Evolutionary conservation across 2,888 invertebrate species (phyloP), one percentile per base, ranked within the genome.

Genomic region (Hartigia nigra): DNA sequence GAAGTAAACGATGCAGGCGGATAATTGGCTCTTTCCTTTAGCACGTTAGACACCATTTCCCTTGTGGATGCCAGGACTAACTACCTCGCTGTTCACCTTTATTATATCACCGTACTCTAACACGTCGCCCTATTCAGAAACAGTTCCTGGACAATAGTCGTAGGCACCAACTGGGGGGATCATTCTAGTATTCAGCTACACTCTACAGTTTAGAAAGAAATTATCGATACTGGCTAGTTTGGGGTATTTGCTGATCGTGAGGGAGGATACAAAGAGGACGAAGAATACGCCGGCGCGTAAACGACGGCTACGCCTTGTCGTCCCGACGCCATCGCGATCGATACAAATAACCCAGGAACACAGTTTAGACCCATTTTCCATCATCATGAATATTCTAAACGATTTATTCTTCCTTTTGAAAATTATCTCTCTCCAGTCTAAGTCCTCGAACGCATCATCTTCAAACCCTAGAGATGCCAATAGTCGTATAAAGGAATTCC

Each of bases 281-380:
- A 31, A 36, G 32, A 32, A 34, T 36, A 74, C 75, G 75, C 75
- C 75, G 75, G 75, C 75, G 75, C 75, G 14, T 31, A 31, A 32
- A 72, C 72, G 31, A 32, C 12, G 72, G 72, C 86, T 86, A 87
- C 87, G 87, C 87, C 87, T 82, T 77, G 84, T 83, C 85, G 85
- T 86, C 85, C 80, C 81, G 83, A 84, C 87, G 88, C 90, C 90
- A 91, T 90, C 83, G 88, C 89, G 90, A 91, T 91, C 91, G 85
- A 90, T 90, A 89, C 34, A 55, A 23, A 23, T 55, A 55, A 55
- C 39, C 39, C 23, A 23, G 39, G 39, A 55, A 55, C 23, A 14
- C 23, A 4, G 39, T 23, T 23, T 55, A 35, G 35, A 35, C 5
- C 39, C 23, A 55, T 55, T 55, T 55, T 55, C 1, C 23, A 23